These are phyloP conservation scores for Sebastes flavidus DNA, from an alignment of 2,797 vertebrate genomes.

Conservation along the genomic window DNA sequence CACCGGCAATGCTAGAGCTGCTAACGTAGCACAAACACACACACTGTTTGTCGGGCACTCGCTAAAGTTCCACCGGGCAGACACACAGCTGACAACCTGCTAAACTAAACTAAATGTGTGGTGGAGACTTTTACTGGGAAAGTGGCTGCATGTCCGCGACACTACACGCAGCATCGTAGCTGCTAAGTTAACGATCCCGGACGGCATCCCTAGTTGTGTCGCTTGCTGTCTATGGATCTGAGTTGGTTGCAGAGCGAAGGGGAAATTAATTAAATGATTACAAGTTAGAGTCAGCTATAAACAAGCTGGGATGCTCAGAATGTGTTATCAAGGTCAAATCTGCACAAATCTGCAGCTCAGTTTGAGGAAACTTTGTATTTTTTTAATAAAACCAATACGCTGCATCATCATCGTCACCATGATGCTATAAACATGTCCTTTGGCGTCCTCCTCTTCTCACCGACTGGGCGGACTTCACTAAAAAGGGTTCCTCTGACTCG, in stretches of 20 bases:
- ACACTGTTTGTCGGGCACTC: no score
- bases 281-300: neutral
- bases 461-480: slow-evolving; percentile 8
- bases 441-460: neutral
- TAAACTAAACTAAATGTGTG: no score
- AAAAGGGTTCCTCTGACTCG: slow-evolving; percentile 36
- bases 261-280: neutral
- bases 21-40: no score
- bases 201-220: neutral
- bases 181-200: no score
- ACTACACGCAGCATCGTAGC: no score
- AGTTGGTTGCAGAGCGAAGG: neutral
- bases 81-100: no score
- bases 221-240: neutral
- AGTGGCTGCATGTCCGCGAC: no score
- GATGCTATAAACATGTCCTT: neutral
- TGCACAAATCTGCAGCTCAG: slow-evolving; percentile 6
- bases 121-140: no score
- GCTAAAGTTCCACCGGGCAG: no score
- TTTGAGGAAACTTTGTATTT: neutral
- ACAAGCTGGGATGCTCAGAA: neutral
- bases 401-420: neutral
- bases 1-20: no score
- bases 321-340: neutral
- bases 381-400: neutral